Evolutionary conservation across 2,113 vertebrate species (phyloP).

Genomic region (Azemiops feae): DNA sequence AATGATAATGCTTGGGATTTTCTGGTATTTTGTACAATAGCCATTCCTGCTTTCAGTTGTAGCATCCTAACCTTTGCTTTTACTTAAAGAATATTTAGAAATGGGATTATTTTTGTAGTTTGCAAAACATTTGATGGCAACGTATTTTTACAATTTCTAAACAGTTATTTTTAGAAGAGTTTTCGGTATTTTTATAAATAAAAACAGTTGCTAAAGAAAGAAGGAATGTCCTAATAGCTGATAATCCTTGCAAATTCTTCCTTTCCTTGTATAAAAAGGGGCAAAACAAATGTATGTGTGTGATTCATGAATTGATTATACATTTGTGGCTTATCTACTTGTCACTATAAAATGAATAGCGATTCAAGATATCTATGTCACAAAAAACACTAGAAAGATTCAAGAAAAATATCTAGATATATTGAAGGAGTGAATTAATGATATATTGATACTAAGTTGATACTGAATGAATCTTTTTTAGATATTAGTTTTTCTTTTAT

Average conservation of each 20-base stretch:
- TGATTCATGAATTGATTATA: neutral
- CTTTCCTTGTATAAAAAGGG: slow-evolving; percentile 47
- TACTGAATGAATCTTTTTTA: neutral
- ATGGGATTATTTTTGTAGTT: neutral
- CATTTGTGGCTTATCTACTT: neutral
- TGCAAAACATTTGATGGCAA: neutral
- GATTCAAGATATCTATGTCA: neutral
- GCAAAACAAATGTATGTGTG: slow-evolving; percentile 25
- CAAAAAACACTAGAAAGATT: neutral
- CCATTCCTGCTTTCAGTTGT: neutral
- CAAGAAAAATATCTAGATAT: neutral
- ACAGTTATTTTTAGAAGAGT: neutral
- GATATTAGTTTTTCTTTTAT: neutral
- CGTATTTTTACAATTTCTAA: neutral
- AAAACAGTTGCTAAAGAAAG: slow-evolving; percentile 44
- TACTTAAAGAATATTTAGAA: neutral
- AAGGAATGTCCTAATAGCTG: slow-evolving; percentile 46
- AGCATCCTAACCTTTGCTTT: neutral
- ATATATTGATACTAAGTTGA: neutral
- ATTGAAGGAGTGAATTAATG: neutral
- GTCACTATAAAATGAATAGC: neutral
- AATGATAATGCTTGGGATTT: neutral
- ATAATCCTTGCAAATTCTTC: slow-evolving; percentile 61
- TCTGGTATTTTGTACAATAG: neutral
- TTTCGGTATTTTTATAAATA: neutral